Evolutionary conservation across 2,113 vertebrate species (phyloP), one percentile per base, ranked within the genome.

Genomic region (Recurvirostra avosetta): DNA sequence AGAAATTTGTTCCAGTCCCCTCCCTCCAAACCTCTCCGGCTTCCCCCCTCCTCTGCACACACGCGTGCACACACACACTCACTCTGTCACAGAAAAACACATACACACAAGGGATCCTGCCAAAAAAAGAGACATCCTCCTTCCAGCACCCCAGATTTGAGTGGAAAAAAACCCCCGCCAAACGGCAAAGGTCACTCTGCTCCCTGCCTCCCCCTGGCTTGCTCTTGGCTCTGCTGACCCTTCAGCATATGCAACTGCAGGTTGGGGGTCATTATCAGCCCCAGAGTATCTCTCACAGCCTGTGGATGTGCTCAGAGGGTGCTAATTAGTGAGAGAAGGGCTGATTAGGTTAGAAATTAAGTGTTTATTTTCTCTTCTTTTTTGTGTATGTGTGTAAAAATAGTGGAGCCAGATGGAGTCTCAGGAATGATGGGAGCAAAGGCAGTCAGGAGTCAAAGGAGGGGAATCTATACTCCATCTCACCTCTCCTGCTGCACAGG

Each of bases 291-390:
- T 96, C 80, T 96, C 96, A 91, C 96, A 96, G 96, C 85, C 94
- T 95, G 88, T 96, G 93, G 93, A 94, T 92, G 91, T 97, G 96
- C 97, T 91, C 38, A 65, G 97, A 98, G 96, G 97, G 94, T 97
- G 96, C 95, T 97, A 98, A 98, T 98, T 98, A 98, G 97, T 20
- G 73, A 95, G 95, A 97, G 86, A 96, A 97, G 85, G 94, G 74
- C 97, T 98, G 98, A 98, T 98, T 98, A 98, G 97, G 95, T 97
- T 97, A 97, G 97, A 97, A 98, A 98, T 98, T 94, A 98, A 98
- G 96, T 97, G 97, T 97, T 97, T 97, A 89, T 97, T 97, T 96
- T 90, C 16, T 91, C 52, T 74, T 53, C 59, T 87, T 66, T 78
- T 88, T 70, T 90, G 89, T 78, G 41, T n/a, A 47, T 73, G 76